Base-by-base conservation (phyloP, 2,888 invertebrate species). In the Horisme vitalbata region DNA sequence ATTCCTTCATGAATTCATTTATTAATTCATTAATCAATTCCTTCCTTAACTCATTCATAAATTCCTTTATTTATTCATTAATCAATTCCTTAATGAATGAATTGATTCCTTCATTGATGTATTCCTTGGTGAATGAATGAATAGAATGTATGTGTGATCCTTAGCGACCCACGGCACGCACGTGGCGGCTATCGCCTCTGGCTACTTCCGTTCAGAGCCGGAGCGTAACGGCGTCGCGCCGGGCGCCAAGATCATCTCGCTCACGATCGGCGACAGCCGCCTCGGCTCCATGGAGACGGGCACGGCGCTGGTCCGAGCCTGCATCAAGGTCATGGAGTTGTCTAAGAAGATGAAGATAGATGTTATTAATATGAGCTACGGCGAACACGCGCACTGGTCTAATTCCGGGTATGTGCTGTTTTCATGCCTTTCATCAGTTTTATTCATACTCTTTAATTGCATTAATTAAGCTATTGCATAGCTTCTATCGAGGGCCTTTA, bases 291-390 rank as follows among this genome's bases (percentile, higher is more conserved):
- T 99, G 99, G 99, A 99, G 91, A 99, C 99, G 0, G 99, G 99
- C 9, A 95, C 97, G 0, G 96, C 97, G 0, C 79, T 99, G 3
- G 95, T 97, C 1, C 90, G 99, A 53, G 98, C 98, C 5, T 98
- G 98, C 91, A 94, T 96, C 61, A 94, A 94, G 78, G 91, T 97
- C 23, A 96, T 96, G 95, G 93, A 94, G 66, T 73, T 94, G 10
- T 90, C 91, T 31, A 90, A 92, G 60, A 81, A 68, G 1, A 87
- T 83, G 63, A 91, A 91, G 63, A 90, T 97, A 36, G 96, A 99
- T 73, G 94, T 99, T 0, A 96, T 99, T 59, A 99, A 99, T 79
- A 99, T 98, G 96, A 99, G 98, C 71, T 99, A 99, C 66, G 99
- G 99, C 0, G 99, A 99, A 83, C 96, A 96, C 65, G 93, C 97